A percentile compares a stretch with the other conserved stretches of the same genome.
phyloP scores from a whole-genome alignment of 2,888 invertebrate genomes.

The Ichneumon xanthorius region DNA sequence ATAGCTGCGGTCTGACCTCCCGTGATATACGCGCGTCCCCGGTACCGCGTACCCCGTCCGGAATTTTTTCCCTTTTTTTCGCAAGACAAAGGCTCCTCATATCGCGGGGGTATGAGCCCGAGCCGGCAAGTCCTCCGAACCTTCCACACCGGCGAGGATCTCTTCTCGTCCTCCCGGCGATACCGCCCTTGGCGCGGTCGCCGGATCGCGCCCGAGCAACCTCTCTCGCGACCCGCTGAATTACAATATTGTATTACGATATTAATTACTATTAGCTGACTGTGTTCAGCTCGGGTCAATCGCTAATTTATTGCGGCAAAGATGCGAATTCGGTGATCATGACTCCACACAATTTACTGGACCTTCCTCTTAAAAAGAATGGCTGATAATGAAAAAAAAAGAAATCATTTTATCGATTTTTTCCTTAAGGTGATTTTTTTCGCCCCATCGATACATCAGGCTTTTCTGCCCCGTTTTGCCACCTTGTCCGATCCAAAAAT shows the following conservation, averaged over 20 bases:
- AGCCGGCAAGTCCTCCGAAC: not conserved
- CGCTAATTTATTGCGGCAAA: not conserved
- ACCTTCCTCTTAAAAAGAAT: too few species aligned
- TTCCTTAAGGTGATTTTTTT: too few species aligned
- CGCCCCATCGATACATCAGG: too few species aligned
- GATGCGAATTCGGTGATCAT: too few species aligned
- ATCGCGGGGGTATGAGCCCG: not conserved
- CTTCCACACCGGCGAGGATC: not conserved
- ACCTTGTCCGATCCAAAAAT: too few species aligned
- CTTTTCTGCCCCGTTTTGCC: too few species aligned
- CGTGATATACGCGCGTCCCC: slow-evolving; percentile 57
- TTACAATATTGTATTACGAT: not conserved
- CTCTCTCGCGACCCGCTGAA: not conserved
- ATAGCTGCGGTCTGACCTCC: slow-evolving; percentile 75
- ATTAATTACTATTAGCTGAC: not conserved
- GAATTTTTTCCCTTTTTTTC: slow-evolving; percentile 53
- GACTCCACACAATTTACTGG: too few species aligned
- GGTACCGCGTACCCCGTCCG: slow-evolving; percentile 19
- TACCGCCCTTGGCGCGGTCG: not conserved
- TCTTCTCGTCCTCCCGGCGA: not conserved
- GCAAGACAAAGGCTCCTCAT: slow-evolving; percentile 66
- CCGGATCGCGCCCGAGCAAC: not conserved
- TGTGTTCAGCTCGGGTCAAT: not conserved
- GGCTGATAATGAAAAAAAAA: too few species aligned
- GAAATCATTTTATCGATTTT: too few species aligned